A percentile compares a stretch with the other conserved stretches of the same genome.
Conservation (phyloP, 2,113 vertebrate genomes). For the Pteruthius melanotis region DNA sequence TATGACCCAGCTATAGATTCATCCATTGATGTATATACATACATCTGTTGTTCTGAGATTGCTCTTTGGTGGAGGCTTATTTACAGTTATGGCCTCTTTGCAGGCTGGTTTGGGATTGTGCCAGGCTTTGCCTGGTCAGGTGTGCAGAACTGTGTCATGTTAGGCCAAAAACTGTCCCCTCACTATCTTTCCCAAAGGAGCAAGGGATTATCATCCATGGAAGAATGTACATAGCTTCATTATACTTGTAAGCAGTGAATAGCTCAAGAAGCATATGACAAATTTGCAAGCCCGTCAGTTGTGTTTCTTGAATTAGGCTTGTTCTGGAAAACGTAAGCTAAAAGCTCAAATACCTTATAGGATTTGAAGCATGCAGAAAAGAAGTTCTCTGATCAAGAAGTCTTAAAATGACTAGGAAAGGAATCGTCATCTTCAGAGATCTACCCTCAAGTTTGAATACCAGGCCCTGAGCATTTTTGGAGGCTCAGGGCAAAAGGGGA, state of each 20-base stretch:
- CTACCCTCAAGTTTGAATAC: background rate
- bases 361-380: background rate
- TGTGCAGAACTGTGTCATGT: background rate
- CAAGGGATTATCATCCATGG: background rate
- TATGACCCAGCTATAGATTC: background rate
- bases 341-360: background rate
- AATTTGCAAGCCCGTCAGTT: background rate
- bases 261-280: background rate
- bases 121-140: background rate
- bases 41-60: background rate
- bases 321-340: background rate
- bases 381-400: background rate
- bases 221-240: background rate
- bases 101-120: background rate
- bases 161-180: background rate
- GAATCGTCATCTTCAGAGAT: background rate
- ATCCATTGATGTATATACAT: background rate
- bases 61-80: background rate
- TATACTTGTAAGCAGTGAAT: background rate
- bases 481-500: background rate
- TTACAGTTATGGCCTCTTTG: background rate
- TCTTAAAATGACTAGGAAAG: background rate
- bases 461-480: fast-evolving
- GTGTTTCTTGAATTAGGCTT: background rate
- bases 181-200: fast-evolving